Evolutionary conservation across 1,140 invertebrate species (phyloP).

Genomic region (Archegozetes longisetosus): DNA sequence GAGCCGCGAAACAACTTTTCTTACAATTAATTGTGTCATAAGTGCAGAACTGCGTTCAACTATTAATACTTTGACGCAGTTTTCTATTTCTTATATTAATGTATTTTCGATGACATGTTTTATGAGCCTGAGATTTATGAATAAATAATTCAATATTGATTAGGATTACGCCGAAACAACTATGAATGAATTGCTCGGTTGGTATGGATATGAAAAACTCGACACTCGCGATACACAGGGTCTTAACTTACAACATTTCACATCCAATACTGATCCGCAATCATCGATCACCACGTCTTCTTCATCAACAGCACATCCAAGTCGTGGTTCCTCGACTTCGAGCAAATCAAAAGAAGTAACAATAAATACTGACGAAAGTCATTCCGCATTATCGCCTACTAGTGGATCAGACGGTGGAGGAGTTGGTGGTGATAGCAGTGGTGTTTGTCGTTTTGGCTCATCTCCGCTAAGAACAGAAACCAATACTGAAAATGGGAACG

Average conservation of each 20-base stretch:
- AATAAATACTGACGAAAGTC: not conserved
- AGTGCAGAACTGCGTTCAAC: too few relatives aligned
- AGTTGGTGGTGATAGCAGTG: not conserved
- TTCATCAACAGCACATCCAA: not conserved
- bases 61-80: too few relatives aligned
- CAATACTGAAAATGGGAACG: not conserved
- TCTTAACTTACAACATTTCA: constrained; percentile 25
- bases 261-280: not conserved
- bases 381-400: constrained; percentile 13
- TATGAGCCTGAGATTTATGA: too few relatives aligned
- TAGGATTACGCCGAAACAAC: constrained; percentile 75
- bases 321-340: not conserved
- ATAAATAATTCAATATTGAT: too few relatives aligned
- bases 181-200: constrained; percentile 74
- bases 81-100: too few relatives aligned
- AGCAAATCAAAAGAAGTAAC: constrained; percentile 1
- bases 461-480: not conserved
- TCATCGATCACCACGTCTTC: not conserved
- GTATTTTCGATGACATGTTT: too few relatives aligned
- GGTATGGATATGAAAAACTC: constrained; percentile 67
- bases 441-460: not conserved
- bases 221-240: constrained; percentile 33
- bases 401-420: not conserved
- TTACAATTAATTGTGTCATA: too few relatives aligned
- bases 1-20: too few relatives aligned